These are phyloP conservation scores for Leptinotarsa haldemani DNA, from an alignment of 2,888 invertebrate genomes.

Conservation along the genomic window DNA sequence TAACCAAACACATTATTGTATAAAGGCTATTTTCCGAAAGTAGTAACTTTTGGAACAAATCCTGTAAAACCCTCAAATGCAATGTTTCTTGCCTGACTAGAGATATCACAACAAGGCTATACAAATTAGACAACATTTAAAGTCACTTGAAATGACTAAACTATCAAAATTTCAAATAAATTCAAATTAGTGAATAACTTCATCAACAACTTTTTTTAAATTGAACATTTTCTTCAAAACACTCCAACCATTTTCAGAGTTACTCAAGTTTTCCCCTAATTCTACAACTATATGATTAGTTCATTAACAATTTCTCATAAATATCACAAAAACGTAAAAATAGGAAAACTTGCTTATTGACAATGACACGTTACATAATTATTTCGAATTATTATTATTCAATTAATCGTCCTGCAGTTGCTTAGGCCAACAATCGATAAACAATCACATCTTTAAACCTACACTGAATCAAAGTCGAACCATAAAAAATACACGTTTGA, in stretches of 20 bases:
- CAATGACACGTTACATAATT: constrained; percentile 51
- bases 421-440: constrained; percentile 47
- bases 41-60: no score
- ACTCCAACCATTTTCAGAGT: constrained; percentile 28
- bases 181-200: background rate
- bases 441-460: constrained; percentile 38
- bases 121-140: background rate
- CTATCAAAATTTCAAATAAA: background rate
- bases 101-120: no score
- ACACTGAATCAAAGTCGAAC: constrained; percentile 29
- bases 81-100: no score
- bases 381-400: constrained; percentile 47
- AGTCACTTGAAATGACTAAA: background rate
- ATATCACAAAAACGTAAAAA: constrained; percentile 57
- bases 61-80: no score
- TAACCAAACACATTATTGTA: no score
- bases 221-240: constrained; percentile 5
- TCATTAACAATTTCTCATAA: constrained; percentile 52
- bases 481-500: constrained; percentile 39
- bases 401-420: constrained; percentile 40
- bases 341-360: constrained; percentile 53
- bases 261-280: constrained; percentile 45
- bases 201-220: background rate
- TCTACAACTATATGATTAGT: constrained; percentile 53
- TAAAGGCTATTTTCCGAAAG: no score